Base-by-base conservation (phyloP, 2,888 invertebrate species). In the Oscheius sp. region DNA sequence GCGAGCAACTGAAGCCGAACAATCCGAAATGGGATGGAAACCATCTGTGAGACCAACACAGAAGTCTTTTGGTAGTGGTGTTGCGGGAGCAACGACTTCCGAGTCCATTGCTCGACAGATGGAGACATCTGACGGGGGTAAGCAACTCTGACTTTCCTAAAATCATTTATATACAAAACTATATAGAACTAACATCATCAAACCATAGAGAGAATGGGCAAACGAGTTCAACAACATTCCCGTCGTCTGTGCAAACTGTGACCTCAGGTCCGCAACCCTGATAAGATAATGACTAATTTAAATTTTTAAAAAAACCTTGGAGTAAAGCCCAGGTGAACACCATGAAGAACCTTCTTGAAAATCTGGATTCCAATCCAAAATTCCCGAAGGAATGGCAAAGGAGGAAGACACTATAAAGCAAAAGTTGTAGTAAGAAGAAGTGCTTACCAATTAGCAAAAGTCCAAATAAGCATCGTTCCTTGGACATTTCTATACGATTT, bases 181-280 rank as follows among this genome's bases (percentile, higher is more conserved):
- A 53, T 29, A 8, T 25, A 37, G 31, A 31, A 55, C 57, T n/a
- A 17, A 63, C 63, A 15, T 63, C 46, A 27, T 63, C 46, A n/a
- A 63, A 45, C 63, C 63, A 63, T 8, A 63, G 33, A 4, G 46
- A 45, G 45, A 63, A 63, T n/a, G 63, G 48, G n/a, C 63, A 63
- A 15, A 20, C n/a, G n/a, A 48, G 31, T 15, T 27, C 31, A 27
- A 39, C 20, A n/a, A 23, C 10, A 17, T 20, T 20, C 15, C 48
- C 63, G 17, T 27, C 31, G 8, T 27, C 45, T 1, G 29, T 27
- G 17, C 63, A 63, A 27, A 45, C 63, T 12, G 25, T n/a, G n/a
- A 63, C 46, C 15, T 46, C 46, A 1, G 42, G 63, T 1, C 63
- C 46, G 29, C 63, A 63, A 15, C 45, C 42, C 63, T 63, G 6